phyloP scores from a whole-genome alignment of 2,888 invertebrate genomes.

The Heterodera filipjevi region DNA sequence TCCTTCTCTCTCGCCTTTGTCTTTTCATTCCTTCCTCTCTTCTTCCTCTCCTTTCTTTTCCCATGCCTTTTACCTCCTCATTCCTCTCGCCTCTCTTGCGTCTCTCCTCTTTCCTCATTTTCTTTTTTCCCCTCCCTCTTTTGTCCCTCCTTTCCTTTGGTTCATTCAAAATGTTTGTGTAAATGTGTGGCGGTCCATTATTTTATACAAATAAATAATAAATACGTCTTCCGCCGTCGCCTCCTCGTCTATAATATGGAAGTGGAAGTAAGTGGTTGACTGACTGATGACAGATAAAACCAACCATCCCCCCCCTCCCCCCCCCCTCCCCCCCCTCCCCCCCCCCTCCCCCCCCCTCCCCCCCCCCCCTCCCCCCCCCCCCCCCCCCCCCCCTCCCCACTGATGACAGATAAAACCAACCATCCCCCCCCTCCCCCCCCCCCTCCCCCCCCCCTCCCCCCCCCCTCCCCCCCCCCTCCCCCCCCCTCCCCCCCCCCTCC shows the following conservation, averaged over 20 bases:
- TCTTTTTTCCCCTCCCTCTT: background rate
- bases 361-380: too few species aligned
- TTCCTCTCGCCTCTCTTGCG: background rate
- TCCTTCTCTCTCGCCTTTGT: background rate
- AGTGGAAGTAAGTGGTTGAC: conserved; percentile 1
- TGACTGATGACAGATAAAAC: conserved; percentile 1
- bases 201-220: conserved; percentile 24
- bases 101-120: background rate
- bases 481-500: background rate
- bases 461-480: too few species aligned
- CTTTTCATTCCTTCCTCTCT: background rate
- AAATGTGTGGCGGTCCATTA: background rate
- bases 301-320: background rate
- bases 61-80: background rate
- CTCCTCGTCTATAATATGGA: conserved; percentile 9
- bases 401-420: conserved; percentile 6
- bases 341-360: too few species aligned
- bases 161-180: background rate
- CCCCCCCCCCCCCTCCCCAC: too few species aligned
- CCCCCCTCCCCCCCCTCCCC: too few species aligned
- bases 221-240: conserved; percentile 8
- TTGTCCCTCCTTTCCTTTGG: background rate
- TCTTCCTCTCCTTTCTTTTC: conserved; percentile 2
- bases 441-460: too few species aligned
- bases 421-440: background rate